Evolutionary conservation across 1,140 invertebrate genomes (phyloP), one percentile per base, ranked within the genome.

Genomic region (Limonius californicus): DNA sequence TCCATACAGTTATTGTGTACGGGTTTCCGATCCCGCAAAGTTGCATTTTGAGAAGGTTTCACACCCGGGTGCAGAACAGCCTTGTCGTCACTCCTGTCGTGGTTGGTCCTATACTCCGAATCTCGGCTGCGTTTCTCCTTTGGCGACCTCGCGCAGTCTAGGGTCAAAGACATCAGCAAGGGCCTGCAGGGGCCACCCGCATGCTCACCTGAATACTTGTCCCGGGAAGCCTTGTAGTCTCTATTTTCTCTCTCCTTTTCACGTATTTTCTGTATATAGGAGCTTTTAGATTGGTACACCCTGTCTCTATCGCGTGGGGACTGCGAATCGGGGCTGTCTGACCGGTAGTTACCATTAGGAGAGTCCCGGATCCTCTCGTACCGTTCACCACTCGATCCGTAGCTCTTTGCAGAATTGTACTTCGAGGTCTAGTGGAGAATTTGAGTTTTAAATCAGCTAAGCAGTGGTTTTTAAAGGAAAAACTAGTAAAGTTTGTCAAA

Each of bases 191-290:
- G n/a, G n/a, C n/a, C n/a, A n/a, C n/a, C n/a, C n/a, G n/a, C n/a
- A n/a, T n/a, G n/a, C 66, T 78, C 81, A 87, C 86, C 85, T 76
- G 86, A 84, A 87, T 89, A 89, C 85, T 91, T 91, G 82, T 91
- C 90, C 79, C 89, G 89, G 81, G 85, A 87, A 80, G 85, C 83
- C 82, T 90, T 92, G 79, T 90, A 92, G 84, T 91, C 87, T 90
- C 86, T 88, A 83, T 85, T 87, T 85, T 92, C 92, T 87, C 91
- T 91, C 86, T 93, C 90, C 85, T 91, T 91, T 80, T 92, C 87
- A 67, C 86, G 83, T 78, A 85, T 83, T 81, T 89, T 88, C 72
- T 91, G 87, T 77, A 90, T 77, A 82, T 90, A 89, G 79, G 89
- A 85, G 77, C 80, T 81, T 80, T 91, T 91, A 75, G 87, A 85